A percentile compares a stretch with the other conserved stretches of the same genome.
These are phyloP conservation scores for Macropus fuliginosus DNA, from an alignment of 2,797 vertebrate genomes.

Conservation along the genomic window DNA sequence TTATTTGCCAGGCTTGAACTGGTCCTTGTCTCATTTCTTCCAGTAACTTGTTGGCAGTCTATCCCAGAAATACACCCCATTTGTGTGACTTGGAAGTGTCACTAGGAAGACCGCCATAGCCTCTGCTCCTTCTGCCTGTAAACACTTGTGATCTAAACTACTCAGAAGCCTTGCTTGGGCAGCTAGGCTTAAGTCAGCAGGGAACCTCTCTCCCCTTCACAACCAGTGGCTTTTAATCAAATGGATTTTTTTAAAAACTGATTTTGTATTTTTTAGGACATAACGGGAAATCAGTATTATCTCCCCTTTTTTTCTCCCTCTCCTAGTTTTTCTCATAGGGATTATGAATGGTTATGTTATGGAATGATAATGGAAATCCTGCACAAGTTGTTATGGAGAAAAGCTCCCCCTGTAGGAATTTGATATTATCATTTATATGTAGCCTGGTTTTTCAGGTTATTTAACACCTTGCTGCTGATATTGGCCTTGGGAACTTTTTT, in stretches of 20 bases:
- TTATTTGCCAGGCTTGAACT: conserved; percentile 58
- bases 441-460: conserved; percentile 63
- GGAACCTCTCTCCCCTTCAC: conserved; percentile 68
- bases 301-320: conserved; percentile 60
- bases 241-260: conserved; percentile 24
- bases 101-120: conserved; percentile 70
- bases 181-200: conserved; percentile 82
- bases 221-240: conserved; percentile 50
- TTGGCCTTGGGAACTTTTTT: conserved; percentile 57
- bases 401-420: conserved; percentile 59
- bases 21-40: conserved; percentile 60
- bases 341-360: conserved; percentile 55
- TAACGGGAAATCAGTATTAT: conserved; percentile 52
- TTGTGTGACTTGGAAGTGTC: conserved; percentile 63
- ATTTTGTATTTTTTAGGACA: conserved; percentile 61
- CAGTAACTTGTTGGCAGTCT: conserved; percentile 82
- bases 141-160: conserved; percentile 50
- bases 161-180: conserved; percentile 75
- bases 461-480: conserved; percentile 70
- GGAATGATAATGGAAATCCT: conserved; percentile 28
- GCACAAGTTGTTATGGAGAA: conserved; percentile 34
- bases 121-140: conserved; percentile 70
- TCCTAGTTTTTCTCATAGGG: conserved; percentile 64
- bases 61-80: conserved; percentile 67
- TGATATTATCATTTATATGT: conserved; percentile 26